Conservation (phyloP, 2,797 vertebrate genomes). For the Lagodon rhomboides region DNA sequence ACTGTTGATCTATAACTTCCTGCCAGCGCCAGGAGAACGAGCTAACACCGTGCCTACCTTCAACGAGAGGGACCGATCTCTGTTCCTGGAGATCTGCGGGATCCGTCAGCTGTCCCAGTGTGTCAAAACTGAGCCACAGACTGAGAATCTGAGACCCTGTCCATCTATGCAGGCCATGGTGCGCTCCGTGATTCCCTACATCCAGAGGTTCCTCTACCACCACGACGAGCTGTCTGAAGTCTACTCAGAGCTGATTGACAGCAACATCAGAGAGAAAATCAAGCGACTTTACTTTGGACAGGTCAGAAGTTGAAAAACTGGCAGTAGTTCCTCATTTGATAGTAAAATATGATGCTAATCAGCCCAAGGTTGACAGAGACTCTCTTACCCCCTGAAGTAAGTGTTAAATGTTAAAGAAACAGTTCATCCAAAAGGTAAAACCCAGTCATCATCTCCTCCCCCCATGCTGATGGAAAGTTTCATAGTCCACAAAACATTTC, state of each 20-base stretch:
- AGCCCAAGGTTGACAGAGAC: background rate
- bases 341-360: background rate
- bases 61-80: slow-evolving; percentile 73
- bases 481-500: too few species aligned
- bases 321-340: background rate
- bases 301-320: slow-evolving; percentile 65
- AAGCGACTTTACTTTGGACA: slow-evolving; percentile 79
- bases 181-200: slow-evolving; percentile 79
- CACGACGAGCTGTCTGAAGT: slow-evolving; percentile 73
- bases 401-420: too few species aligned
- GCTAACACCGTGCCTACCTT: slow-evolving; percentile 53
- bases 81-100: slow-evolving; percentile 85
- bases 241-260: slow-evolving; percentile 76
- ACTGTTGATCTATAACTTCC: background rate
- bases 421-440: too few species aligned
- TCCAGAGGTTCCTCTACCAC: slow-evolving; percentile 86
- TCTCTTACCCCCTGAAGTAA: background rate
- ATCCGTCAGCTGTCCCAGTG: slow-evolving; percentile 78
- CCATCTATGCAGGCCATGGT: slow-evolving; percentile 80
- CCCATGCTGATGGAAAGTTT: too few species aligned
- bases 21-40: slow-evolving; percentile 21
- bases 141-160: slow-evolving; percentile 82
- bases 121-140: slow-evolving; percentile 77
- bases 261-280: slow-evolving; percentile 76
- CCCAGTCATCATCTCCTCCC: too few species aligned